Base-by-base conservation (phyloP, 2,113 vertebrate genomes). In the Cyanoramphus novaezelandiae region DNA sequence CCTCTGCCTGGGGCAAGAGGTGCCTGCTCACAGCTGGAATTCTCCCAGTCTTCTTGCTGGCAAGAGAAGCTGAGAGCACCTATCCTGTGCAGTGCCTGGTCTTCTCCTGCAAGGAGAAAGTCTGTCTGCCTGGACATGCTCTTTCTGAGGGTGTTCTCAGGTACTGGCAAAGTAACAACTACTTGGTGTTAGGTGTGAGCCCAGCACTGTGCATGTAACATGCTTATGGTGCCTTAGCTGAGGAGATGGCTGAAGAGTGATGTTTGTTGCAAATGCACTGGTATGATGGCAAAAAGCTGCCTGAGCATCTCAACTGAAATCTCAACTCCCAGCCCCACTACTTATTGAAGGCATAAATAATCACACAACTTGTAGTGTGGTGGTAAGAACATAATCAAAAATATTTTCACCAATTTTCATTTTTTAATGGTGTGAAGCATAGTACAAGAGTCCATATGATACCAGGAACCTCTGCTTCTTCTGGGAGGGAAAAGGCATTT, bases 181-280 rank as follows among this genome's bases (percentile, higher is more conserved):
- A 25, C 8, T 33, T 15, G 1, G 19, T 3, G 35, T 11, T 23
- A 41, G 6, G 31, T 10, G 41, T 6, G 2, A 28, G 46, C 19
- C 19, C 2, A 16, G 44, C 71, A 17, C 21, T 5, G 47, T 17
- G 41, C 71, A n/a, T 2, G 4, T 17, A 39, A n/a, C 0, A 0
- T 33, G 37, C 52, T 24, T 25, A 33, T 1, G 4, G 31, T 25
- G 50, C 35, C 60, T 35, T 28, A 49, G 50, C 13, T 39, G 53
- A 64, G 37, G 25, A 18, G 37, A 13, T 6, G 11, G 11, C 44
- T 65, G 39, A 60, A 53, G 23, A 65, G 44, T 4, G 44, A 60
- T 0, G 19, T 20, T 13, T 27, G 27, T 14, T 31, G 46, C 5
- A 81, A 76, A 81, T 31, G 31, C 17, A 4, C 28, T 17, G 43